These are phyloP conservation scores for Eupithecia tripunctaria DNA, from an alignment of 2,888 invertebrate genomes.

Conservation along the genomic window DNA sequence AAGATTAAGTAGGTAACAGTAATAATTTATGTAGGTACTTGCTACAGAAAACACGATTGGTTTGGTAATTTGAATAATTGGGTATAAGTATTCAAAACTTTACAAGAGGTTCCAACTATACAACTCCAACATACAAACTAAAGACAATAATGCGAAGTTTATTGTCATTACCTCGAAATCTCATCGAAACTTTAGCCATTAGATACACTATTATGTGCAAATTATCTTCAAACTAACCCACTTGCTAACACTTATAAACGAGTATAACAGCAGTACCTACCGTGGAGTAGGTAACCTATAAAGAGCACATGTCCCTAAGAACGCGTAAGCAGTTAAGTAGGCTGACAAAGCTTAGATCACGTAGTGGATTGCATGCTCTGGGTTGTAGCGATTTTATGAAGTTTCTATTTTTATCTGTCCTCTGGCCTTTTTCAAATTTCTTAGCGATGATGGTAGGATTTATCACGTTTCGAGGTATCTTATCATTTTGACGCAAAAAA, in stretches of 20 bases:
- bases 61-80: not conserved
- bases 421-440: not conserved
- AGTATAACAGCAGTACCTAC: not conserved
- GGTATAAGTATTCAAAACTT: conserved; percentile 3
- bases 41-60: not conserved
- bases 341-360: conserved; percentile 29
- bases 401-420: conserved; percentile 5
- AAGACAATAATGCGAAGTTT: not conserved
- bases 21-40: not conserved
- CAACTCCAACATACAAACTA: not conserved
- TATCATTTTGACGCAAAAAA: not conserved
- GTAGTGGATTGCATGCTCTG: conserved; percentile 10
- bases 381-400: conserved; percentile 23
- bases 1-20: not conserved
- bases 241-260: not conserved
- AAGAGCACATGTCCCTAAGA: conserved; percentile 13
- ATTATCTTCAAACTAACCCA: not conserved
- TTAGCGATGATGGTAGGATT: not conserved
- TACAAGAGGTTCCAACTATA: not conserved
- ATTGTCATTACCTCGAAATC: conserved; percentile 7
- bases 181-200: not conserved
- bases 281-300: not conserved
- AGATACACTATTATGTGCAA: not conserved
- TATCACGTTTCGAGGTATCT: not conserved
- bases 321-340: conserved; percentile 24